phyloP scores from a whole-genome alignment of 2,797 vertebrate species.

The Platalea minor region DNA sequence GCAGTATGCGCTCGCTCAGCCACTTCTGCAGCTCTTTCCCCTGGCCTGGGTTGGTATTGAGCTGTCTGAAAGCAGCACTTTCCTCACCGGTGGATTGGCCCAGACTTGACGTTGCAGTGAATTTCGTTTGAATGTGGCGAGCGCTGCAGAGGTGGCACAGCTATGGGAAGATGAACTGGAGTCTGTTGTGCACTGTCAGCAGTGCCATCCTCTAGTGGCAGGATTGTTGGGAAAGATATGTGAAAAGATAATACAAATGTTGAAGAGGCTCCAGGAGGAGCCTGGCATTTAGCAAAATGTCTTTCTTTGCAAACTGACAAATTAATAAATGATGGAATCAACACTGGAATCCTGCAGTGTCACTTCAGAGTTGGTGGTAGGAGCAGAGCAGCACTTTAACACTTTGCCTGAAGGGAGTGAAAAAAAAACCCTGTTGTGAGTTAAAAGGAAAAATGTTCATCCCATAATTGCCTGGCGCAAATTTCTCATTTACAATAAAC shows the following conservation, averaged over 20 bases:
- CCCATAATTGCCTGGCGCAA: not conserved
- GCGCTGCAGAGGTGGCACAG: not conserved
- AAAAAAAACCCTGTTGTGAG: not conserved
- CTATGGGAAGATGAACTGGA: not conserved
- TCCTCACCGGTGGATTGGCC: not conserved
- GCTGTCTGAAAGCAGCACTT: not conserved
- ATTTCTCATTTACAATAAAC: not conserved
- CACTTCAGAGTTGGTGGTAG: slow-evolving; percentile 7
- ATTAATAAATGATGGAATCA: slow-evolving; percentile 54
- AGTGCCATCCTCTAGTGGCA: not conserved
- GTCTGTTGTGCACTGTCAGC: not conserved
- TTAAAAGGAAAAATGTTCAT: slow-evolving; percentile 9
- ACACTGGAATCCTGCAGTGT: slow-evolving; percentile 32
- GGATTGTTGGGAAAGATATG: not conserved
- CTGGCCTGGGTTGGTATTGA: not conserved
- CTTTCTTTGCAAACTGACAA: slow-evolving; percentile 32
- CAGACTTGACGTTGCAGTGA: not conserved
- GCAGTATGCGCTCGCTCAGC: not conserved
- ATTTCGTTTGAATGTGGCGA: not conserved
- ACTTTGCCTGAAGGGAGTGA: slow-evolving; percentile 32
- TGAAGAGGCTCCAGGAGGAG: not conserved
- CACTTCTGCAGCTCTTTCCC: not conserved
- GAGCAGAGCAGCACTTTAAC: slow-evolving; percentile 42
- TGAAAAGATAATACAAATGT: not conserved
- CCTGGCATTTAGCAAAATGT: slow-evolving; percentile 21